Conservation (phyloP, 2,113 vertebrate genomes). For the Oxygymnocypris stewartii region DNA sequence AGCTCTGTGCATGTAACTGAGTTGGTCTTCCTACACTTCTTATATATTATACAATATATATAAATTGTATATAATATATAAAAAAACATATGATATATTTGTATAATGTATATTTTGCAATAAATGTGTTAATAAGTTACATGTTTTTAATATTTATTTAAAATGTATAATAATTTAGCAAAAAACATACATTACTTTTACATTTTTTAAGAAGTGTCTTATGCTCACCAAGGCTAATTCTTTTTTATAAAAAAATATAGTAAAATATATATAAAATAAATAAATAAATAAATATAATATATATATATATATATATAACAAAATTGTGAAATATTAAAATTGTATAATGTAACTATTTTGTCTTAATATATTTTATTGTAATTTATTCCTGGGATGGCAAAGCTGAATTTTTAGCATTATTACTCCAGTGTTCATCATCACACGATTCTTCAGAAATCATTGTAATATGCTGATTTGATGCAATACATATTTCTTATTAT, state of each 20-base stretch:
- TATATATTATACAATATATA: too few relatives aligned
- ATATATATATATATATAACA: too few relatives aligned
- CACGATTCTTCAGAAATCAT: neutral
- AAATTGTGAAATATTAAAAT: neutral
- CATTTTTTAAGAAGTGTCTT: neutral
- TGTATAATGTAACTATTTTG: neutral
- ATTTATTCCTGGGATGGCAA: too few relatives aligned
- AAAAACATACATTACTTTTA: neutral
- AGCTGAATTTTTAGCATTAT: too few relatives aligned
- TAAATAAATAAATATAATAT: too few relatives aligned
- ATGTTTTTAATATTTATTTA: neutral
- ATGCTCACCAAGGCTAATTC: neutral
- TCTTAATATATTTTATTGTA: too few relatives aligned
- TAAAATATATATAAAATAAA: neutral
- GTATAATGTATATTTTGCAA: too few relatives aligned
- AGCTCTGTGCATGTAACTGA: too few relatives aligned
- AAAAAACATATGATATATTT: too few relatives aligned
- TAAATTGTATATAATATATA: too few relatives aligned
- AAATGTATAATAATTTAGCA: neutral
- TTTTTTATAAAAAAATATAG: neutral
- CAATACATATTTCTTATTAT: neutral
- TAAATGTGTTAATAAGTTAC: neutral
- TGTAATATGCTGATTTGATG: neutral
- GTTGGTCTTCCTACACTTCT: too few relatives aligned
- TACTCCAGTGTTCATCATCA: neutral